Base-by-base conservation (phyloP, 2,113 vertebrate genomes). In the Xenotilapia longispinis region DNA sequence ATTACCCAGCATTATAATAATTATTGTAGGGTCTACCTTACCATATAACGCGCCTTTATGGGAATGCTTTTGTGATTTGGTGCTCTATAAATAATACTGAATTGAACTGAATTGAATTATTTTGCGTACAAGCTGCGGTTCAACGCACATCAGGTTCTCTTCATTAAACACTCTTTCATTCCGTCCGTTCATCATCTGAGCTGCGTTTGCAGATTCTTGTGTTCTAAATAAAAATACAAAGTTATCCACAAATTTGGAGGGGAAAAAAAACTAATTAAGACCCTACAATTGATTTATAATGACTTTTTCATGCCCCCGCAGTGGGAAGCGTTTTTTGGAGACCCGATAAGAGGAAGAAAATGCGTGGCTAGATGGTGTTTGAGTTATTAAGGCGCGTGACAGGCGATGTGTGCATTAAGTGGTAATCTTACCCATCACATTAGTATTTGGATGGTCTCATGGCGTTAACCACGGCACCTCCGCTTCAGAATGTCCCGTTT, bases 341-440 rank as follows among this genome's bases (percentile, higher is more conserved):
- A 78, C 2, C 42, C 0, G 19, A 38, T 38, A 13, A 40, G 3
- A 21, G 7, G 63, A 40, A 68, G 11, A 4, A 0, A 23, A 1
- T 21, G 33, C 4, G 8, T 10, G 13, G 13, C 38, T 26, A 26
- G 2, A 31, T 33, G 15, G 6, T 51, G 26, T 51, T 75, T 47
- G 15, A 31, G 4, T 0, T 49, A 0, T 17, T 47, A 47, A 19
- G 15, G 14, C 38, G 42, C 9, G 6, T 49, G 9, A 49, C 42
- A 31, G 42, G 42, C 15, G 70, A 75, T 49, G 36, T 36, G 31
- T 31, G 7, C 5, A 14, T 2, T 45, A 81, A 19, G 19, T 58
- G 15, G 15, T 58, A 0, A 33, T 91, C 92, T 94, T 89, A 95
- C 94, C 94, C 84, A 87, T 87, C 81, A 85, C 83, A 83, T 92